Evolutionary conservation across 2,888 invertebrate genomes (phyloP).

Genomic region (Terebella lapidaria): DNA sequence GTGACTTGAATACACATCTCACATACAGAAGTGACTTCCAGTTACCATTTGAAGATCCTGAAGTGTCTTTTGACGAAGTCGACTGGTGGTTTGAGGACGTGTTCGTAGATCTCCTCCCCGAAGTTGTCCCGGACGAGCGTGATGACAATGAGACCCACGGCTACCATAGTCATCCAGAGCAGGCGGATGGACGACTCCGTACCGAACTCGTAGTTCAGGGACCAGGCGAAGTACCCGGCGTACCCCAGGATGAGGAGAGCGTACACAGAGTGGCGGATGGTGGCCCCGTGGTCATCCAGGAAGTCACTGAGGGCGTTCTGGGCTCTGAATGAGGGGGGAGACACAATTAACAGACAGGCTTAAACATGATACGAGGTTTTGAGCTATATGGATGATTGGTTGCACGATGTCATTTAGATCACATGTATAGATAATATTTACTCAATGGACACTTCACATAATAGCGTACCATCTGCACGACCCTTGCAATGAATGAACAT

Average conservation of each 20-base stretch:
- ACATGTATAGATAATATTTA: too few species aligned
- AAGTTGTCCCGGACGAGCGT: constrained; percentile 3
- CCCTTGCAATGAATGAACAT: too few species aligned
- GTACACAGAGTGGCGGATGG: not conserved
- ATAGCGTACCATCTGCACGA: too few species aligned
- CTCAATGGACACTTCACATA: too few species aligned
- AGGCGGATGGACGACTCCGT: constrained; percentile 17
- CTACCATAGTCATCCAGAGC: constrained; percentile 19
- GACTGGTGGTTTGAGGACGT: not conserved
- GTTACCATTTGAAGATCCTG: constrained; percentile 10
- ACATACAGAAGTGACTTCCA: too few species aligned
- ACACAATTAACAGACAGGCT: too few species aligned
- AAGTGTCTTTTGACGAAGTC: constrained; percentile 7
- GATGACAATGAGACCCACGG: constrained; percentile 7
- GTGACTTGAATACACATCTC: too few species aligned
- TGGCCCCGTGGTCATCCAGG: not conserved
- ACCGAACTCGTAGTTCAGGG: constrained; percentile 28
- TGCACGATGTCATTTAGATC: too few species aligned
- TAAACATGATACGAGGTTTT: too few species aligned
- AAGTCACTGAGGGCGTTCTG: not conserved
- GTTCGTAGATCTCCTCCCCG: constrained; percentile 5
- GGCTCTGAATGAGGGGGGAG: too few species aligned
- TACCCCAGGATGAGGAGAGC: constrained; percentile 21
- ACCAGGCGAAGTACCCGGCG: constrained; percentile 37
- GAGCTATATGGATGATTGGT: too few species aligned